Base-by-base conservation (phyloP, 2,797 vertebrate genomes). In the Pangasius krempfi region DNA sequence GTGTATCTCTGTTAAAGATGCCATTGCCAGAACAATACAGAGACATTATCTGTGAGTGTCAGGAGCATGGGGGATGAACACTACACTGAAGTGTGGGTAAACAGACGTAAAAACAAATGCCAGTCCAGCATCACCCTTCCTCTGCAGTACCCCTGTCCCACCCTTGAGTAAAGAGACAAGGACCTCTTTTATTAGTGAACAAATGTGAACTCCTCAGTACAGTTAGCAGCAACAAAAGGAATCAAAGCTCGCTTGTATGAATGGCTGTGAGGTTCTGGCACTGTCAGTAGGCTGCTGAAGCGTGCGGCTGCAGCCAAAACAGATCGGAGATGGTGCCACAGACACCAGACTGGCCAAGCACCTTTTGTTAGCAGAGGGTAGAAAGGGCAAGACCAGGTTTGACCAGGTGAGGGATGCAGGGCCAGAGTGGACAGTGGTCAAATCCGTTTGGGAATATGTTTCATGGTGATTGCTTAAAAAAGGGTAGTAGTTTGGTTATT, bases 391-490 rank as follows among this genome's bases (percentile, higher is more conserved):
- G 85, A 72, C 85, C 87, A 83, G 85, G 86, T 85, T 89, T 90
- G 81, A 72, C 72, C 89, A 90, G 70, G 50, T 90, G 88, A 88
- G 91, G 90, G 90, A 85, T 82, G 84, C 50, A 76, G 83, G 75
- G 52, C 60, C 54, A 60, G 62, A 75, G 76, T 68, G 88, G 84
- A 75, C 87, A 86, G 75, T 90, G 91, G 93, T 88, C 86, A 79
- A 93, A 92, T 94, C 95, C 95, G 94, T 93, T 96, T 96, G 93
- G 91, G 94, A 93, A 94, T 92, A 93, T 84, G 50, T 94, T 95
- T 94, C 94, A 94, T 94, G 68, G 94, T 80, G 95, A 94, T 91
- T 93, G 92, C 90, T 92, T 92, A 91, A 90, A 92, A 90, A 89
- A 64, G 85, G 82, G 82, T 62, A 47, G 16, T 68, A 64, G 91